Percentiles rank a stretch among this genome's conserved stretches.
These are phyloP conservation scores for Hoplodrina ambigua DNA, from an alignment of 2,888 invertebrate genomes.

Conservation along the genomic window DNA sequence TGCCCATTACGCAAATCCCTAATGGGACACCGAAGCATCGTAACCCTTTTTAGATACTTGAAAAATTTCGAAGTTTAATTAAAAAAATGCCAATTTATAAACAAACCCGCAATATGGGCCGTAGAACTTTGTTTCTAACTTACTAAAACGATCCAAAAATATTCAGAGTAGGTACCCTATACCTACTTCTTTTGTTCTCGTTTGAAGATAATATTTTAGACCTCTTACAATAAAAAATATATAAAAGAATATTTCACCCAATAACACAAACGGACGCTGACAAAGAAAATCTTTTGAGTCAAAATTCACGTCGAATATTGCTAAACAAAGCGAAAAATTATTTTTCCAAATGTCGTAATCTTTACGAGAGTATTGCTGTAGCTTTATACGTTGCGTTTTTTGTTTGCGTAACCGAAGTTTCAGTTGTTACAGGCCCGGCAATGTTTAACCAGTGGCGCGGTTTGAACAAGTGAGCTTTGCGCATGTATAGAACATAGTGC, in stretches of 20 bases:
- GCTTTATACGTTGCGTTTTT: constrained; percentile 59
- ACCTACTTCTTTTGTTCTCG: constrained; percentile 32
- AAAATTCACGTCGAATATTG: constrained; percentile 72
- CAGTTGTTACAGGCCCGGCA: constrained; percentile 42
- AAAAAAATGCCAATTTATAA: constrained; percentile 46
- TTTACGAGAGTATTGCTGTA: constrained; percentile 18
- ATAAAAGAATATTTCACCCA: constrained; percentile 55
- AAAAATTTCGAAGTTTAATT: constrained; percentile 50
- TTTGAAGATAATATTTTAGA: constrained; percentile 37
- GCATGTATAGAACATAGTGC: constrained; percentile 79
- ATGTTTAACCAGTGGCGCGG: constrained; percentile 59
- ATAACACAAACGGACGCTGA: constrained; percentile 64
- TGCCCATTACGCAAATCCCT: constrained; percentile 37
- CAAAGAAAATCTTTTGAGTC: constrained; percentile 72
- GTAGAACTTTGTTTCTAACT: constrained; percentile 33
- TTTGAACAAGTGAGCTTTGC: constrained; percentile 68
- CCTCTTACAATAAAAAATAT: constrained; percentile 37
- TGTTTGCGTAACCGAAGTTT: constrained; percentile 1
- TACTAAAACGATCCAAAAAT: constrained; percentile 7
- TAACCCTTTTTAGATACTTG: constrained; percentile 49
- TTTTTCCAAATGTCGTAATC: constrained; percentile 65
- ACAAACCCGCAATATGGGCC: constrained; percentile 20
- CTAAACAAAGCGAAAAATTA: constrained; percentile 76
- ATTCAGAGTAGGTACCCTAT: constrained; percentile 19
- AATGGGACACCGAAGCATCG: constrained; percentile 40